Conservation (phyloP, 2,888 invertebrate species). For the Tetranychus piercei region DNA sequence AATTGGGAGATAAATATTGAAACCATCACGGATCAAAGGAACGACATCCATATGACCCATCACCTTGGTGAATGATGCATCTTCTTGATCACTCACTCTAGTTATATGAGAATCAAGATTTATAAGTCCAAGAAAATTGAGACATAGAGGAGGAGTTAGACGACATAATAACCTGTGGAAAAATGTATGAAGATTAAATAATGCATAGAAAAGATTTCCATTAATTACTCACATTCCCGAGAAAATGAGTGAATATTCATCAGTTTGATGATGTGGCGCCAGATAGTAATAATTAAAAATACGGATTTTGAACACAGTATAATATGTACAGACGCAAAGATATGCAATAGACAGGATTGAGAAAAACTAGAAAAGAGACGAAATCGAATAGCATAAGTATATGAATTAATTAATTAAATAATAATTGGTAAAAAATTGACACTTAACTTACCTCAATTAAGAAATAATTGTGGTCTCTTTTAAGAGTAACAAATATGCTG, state of each 20-base stretch:
- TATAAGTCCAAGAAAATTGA: conserved; percentile 89
- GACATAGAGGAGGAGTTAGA: conserved; percentile 89
- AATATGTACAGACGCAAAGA: conserved; percentile 91
- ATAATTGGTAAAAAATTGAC: not conserved
- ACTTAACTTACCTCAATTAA: conserved; percentile 59
- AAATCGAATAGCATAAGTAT: not conserved
- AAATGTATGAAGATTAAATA: conserved; percentile 10
- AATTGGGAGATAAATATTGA: conserved; percentile 98
- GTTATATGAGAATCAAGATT: conserved; percentile 95
- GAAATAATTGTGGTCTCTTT: conserved; percentile 65
- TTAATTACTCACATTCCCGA: conserved; percentile 60
- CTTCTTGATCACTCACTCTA: conserved; percentile 12
- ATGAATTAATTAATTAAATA: not conserved
- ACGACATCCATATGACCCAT: conserved; percentile 99
- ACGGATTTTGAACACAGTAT: conserved; percentile 85
- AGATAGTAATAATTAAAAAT: conserved; percentile 90
- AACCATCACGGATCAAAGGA: conserved; percentile 84
- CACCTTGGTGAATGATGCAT: conserved; percentile 39
- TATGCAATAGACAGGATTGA: conserved; percentile 81
- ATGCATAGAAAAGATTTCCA: not conserved
- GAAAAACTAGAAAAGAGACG: conserved; percentile 49
- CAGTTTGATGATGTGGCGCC: conserved; percentile 92
- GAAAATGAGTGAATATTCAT: conserved; percentile 94
- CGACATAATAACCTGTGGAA: conserved; percentile 55
- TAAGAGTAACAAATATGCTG: conserved; percentile 66